These are phyloP conservation scores for Gyps fulvus DNA, from an alignment of 2,113 vertebrate genomes.

Conservation along the genomic window DNA sequence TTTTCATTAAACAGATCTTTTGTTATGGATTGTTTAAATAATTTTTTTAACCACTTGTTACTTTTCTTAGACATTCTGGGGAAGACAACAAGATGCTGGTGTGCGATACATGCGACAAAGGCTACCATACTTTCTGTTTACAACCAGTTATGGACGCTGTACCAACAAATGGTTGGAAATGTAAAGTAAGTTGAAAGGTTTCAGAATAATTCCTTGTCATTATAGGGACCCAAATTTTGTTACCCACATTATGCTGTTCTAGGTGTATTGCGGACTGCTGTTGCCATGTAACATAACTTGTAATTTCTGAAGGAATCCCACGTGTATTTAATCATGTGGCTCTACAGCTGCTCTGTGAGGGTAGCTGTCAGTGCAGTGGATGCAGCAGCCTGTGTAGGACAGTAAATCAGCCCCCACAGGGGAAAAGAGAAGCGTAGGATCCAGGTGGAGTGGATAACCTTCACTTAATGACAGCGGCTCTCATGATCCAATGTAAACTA, in stretches of 20 bases:
- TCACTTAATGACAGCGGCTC: not conserved
- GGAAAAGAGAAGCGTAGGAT: not conserved
- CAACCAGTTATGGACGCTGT: conserved; percentile 87
- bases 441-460: not conserved
- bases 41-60: not conserved
- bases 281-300: not conserved
- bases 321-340: not conserved
- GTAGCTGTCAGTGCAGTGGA: not conserved
- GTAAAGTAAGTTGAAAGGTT: conserved; percentile 84
- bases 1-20: not conserved
- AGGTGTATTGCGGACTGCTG: not conserved
- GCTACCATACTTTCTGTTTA: conserved; percentile 93
- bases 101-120: conserved; percentile 94
- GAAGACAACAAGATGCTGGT: conserved; percentile 90
- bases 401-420: not conserved
- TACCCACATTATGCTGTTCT: not conserved
- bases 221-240: not conserved
- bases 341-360: not conserved
- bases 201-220: not conserved
- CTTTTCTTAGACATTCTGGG: conserved; percentile 81
- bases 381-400: not conserved
- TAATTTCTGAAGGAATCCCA: not conserved
- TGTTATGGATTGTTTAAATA: not conserved
- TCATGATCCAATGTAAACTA: not conserved
- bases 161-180: conserved; percentile 89